phyloP scores from a whole-genome alignment of 2,113 vertebrate genomes.

The Larimichthys polyactis region DNA sequence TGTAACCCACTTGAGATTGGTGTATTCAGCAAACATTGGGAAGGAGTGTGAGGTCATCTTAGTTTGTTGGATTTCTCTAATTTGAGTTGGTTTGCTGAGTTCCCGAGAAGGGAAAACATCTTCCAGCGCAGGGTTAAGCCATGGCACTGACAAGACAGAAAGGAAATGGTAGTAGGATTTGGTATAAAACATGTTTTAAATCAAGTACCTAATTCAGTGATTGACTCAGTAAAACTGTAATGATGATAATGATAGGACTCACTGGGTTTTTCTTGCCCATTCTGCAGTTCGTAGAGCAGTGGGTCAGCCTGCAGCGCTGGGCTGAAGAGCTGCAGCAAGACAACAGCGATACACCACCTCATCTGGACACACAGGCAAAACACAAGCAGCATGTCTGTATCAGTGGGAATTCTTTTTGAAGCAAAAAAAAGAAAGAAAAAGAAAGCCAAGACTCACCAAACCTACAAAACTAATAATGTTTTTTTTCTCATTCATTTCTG shows the following conservation, averaged over 20 bases:
- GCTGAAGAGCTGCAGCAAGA: constrained; percentile 70
- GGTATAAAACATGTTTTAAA: not conserved
- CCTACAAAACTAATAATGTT: not conserved
- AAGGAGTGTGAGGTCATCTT: not conserved
- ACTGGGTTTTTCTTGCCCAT: constrained; percentile 49
- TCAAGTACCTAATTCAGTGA: not conserved
- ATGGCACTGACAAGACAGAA: constrained; percentile 40
- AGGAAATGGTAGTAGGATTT: not conserved
- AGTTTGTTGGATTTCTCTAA: constrained; percentile 1
- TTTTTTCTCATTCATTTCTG: not conserved
- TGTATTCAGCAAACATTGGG: constrained; percentile 74
- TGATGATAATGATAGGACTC: constrained; percentile 29
- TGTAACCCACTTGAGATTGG: constrained; percentile 80
- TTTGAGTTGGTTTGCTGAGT: constrained; percentile 6
- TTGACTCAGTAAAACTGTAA: not conserved
- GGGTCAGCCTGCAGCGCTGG: constrained; percentile 50
- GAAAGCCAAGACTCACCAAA: not conserved
- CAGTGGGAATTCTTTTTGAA: not conserved
- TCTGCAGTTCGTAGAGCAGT: constrained; percentile 25
- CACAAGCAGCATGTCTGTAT: not conserved
- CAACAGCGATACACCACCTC: constrained; percentile 58
- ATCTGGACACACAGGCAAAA: constrained; percentile 61
- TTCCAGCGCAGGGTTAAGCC: constrained; percentile 65
- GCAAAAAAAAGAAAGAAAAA: not conserved
- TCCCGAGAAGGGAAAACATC: constrained; percentile 69